Conservation (phyloP, 2,888 invertebrate species). For the Isotomurus palustris region DNA sequence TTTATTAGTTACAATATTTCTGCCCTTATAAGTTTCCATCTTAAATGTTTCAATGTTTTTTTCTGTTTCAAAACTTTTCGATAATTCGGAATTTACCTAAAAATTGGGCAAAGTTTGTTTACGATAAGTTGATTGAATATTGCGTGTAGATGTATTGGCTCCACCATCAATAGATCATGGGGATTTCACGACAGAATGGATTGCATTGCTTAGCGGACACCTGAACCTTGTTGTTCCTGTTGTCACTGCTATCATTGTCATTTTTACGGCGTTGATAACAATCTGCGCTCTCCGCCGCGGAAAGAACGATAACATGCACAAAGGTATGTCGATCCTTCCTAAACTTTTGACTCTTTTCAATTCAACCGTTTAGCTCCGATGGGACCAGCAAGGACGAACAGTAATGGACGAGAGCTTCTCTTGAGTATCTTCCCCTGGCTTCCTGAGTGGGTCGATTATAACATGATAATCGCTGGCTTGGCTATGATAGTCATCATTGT, state of each 20-base stretch:
- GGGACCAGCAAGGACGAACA: constrained; percentile 57
- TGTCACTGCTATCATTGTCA: constrained; percentile 83
- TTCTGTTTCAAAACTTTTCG: too few species aligned
- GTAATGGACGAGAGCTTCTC: constrained; percentile 38
- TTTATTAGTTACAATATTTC: too few species aligned
- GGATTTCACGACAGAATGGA: constrained; percentile 43
- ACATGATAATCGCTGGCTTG: constrained; percentile 83
- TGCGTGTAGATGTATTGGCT: constrained; percentile 40
- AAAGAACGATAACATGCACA: constrained; percentile 64
- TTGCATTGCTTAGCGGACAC: constrained; percentile 50
- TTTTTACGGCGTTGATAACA: constrained; percentile 87
- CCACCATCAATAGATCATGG: constrained; percentile 43
- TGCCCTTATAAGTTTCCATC: too few species aligned
- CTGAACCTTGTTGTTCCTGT: constrained; percentile 91
- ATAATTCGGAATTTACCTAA: too few species aligned
- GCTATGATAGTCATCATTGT: constrained; percentile 85
- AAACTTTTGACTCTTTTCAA: constrained; percentile 47
- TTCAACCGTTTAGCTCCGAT: constrained; percentile 63
- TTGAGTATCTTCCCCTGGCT: constrained; percentile 63
- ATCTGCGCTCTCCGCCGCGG: constrained; percentile 85
- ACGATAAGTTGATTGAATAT: too few species aligned
- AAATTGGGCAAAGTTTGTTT: too few species aligned
- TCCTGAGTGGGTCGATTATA: constrained; percentile 80
- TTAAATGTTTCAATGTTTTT: too few species aligned
- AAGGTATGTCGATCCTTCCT: constrained; percentile 61